These are phyloP conservation scores for Hydropotes inermis DNA, from an alignment of 2,113 vertebrate genomes.

Conservation along the genomic window DNA sequence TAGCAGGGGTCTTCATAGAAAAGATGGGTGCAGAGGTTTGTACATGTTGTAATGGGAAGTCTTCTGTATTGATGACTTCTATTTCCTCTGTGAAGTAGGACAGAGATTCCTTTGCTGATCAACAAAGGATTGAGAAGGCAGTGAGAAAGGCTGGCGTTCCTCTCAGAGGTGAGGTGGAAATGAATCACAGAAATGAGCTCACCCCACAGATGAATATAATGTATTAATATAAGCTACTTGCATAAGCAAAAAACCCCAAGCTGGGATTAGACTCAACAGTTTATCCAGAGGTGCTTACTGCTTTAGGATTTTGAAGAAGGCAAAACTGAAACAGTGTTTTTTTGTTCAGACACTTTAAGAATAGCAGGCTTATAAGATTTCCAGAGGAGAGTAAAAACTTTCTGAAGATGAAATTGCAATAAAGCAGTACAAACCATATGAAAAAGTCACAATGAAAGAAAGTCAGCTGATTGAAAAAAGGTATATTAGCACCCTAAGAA, in stretches of 20 bases:
- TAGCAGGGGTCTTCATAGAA: not conserved
- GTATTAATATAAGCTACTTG: not conserved
- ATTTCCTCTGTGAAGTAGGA: not conserved
- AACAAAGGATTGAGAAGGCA: not conserved
- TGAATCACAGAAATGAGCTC: not conserved
- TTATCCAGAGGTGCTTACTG: not conserved
- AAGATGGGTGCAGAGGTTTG: not conserved
- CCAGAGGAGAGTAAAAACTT: not conserved
- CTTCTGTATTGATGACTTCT: not conserved
- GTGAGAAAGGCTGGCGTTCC: not conserved
- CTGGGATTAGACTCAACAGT: not conserved
- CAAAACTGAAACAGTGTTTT: not conserved
- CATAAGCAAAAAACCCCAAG: not conserved
- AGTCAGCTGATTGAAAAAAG: not conserved
- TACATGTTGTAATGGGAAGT: not conserved
- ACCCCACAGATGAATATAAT: not conserved
- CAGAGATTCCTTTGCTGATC: not conserved
- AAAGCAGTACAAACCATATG: not conserved
- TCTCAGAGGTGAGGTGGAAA: not conserved
- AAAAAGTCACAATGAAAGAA: not conserved
- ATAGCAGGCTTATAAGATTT: not conserved
- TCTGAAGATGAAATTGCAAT: not conserved
- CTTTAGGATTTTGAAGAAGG: not conserved
- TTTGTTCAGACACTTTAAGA: not conserved
- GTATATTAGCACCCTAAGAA: not conserved